Percentiles rank a stretch among this genome's conserved stretches.
Evolutionary conservation across 1,140 invertebrate genomes (phyloP).

Genomic region (Lordiphosa collinella): DNA sequence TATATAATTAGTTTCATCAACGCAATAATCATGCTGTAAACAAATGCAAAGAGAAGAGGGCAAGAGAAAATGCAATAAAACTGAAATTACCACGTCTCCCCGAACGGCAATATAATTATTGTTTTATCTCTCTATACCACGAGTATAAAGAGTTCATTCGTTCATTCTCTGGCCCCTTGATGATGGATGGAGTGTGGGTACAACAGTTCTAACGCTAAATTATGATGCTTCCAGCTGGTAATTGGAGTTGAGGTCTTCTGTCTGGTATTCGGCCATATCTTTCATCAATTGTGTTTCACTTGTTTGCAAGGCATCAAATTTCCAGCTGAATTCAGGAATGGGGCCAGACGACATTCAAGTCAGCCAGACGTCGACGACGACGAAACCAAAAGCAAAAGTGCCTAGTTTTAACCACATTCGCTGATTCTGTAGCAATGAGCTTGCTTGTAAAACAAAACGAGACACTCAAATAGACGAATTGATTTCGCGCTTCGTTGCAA

Average conservation of each 20-base stretch:
- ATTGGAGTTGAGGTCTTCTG: slow-evolving; percentile 25
- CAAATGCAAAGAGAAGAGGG: slow-evolving; percentile 31
- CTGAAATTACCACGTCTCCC: slow-evolving; percentile 51
- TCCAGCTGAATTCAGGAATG: slow-evolving; percentile 54
- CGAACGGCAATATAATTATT: slow-evolving; percentile 42
- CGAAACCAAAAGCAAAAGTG: slow-evolving; percentile 54
- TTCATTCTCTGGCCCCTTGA: too few relatives aligned
- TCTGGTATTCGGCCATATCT: slow-evolving; percentile 8
- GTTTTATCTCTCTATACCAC: slow-evolving; percentile 31
- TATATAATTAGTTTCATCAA: slow-evolving; percentile 76
- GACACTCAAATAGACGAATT: slow-evolving; percentile 64
- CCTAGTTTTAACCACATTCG: slow-evolving; percentile 15
- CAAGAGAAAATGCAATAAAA: slow-evolving; percentile 49
- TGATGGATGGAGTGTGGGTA: too few relatives aligned
- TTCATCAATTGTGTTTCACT: slow-evolving; percentile 19
- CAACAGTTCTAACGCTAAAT: slow-evolving; percentile 13
- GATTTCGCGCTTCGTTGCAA: slow-evolving; percentile 69
- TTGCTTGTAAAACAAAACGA: slow-evolving; percentile 12
- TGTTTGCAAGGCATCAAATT: slow-evolving; percentile 40
- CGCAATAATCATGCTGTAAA: slow-evolving; percentile 74
- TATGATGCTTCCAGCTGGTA: slow-evolving; percentile 27
- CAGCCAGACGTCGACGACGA: slow-evolving; percentile 17
- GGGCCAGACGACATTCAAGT: slow-evolving; percentile 30
- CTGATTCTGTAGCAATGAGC: slow-evolving; percentile 22
- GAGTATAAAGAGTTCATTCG: slow-evolving; percentile 28